Evolutionary conservation across 2,888 invertebrate species (phyloP), one percentile per base, ranked within the genome.

Genomic region (Synanthedon andrenaeformis): DNA sequence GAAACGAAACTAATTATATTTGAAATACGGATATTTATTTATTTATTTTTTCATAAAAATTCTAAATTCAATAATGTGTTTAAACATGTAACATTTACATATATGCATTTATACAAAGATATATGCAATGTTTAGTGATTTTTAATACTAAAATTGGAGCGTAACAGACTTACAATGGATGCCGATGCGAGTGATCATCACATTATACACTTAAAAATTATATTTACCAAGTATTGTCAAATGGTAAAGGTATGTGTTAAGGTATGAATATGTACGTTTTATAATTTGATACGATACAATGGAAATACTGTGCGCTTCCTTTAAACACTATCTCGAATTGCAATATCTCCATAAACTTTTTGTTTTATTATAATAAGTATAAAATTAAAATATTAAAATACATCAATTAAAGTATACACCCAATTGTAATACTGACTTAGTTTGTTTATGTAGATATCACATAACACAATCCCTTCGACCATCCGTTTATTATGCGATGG

Each of bases 11-110:
- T 63, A 75, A 63, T 66, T 85, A 81, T 86, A 86, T 87, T 87
- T 87, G 87, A 87, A 87, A 87, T 87, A 87, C 87, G 86, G 88
- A 87, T 87, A 86, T 88, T 88, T 87, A 87, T 87, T 88, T 84
- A 80, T 17, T 17, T n/a, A n/a, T 67, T 84, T 86, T 88, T 88
- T 87, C 87, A 88, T 88, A 88, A 88, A 88, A 88, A 88, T 87
- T 88, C 88, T 88, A 88, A 87, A 83, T 84, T 88, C 84, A 87
- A 84, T 88, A 86, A 87, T 87, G 87, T 87, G 87, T 87, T 85
- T 86, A 86, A 87, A 87, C 86, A 87, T 87, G 87, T 87, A 87
- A 87, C 87, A 87, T 86, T 83, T 87, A 87, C 86, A 87, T 87
- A 87, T 86, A 86, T 86, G 87, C 87, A 86, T 87, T 86, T 86